Evolutionary conservation across 2,888 invertebrate genomes (phyloP).

Genomic region (Lamellibrachia satsuma): DNA sequence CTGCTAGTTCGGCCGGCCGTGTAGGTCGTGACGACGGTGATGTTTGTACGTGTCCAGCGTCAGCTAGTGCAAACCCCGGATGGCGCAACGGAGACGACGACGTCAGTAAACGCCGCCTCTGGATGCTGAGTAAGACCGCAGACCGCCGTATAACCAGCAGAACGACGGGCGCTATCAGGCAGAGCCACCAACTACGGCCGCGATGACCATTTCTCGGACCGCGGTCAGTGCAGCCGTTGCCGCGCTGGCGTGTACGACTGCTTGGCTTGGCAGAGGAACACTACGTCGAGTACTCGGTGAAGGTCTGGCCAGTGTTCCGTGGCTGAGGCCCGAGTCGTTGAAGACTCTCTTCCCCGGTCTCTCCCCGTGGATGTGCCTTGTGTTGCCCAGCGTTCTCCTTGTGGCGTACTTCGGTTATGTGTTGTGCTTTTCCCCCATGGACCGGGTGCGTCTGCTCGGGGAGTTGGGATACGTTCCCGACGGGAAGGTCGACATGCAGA

Average conservation of each 20-base stretch:
- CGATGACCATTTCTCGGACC: conserved; percentile 6
- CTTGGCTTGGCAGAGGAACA: not conserved
- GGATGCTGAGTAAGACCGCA: not conserved
- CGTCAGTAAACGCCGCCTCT: not conserved
- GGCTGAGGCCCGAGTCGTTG: conserved; percentile 10
- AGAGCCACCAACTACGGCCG: not conserved
- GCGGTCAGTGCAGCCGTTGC: not conserved
- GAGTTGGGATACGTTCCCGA: conserved; percentile 59
- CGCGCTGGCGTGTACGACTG: not conserved
- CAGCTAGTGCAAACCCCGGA: not conserved
- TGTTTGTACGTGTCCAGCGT: not conserved
- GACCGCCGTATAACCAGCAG: not conserved
- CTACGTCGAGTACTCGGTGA: not conserved
- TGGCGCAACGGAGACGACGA: not conserved
- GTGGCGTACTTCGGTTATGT: conserved; percentile 44
- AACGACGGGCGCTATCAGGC: not conserved
- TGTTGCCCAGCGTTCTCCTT: conserved; percentile 18
- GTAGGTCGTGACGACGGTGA: not conserved
- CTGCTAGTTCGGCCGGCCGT: not conserved
- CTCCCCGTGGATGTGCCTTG: conserved; percentile 29
- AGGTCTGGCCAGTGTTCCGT: not conserved
- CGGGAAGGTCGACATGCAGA: conserved; percentile 51
- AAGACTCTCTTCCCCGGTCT: not conserved
- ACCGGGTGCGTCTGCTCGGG: conserved; percentile 55
- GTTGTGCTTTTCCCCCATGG: conserved; percentile 53